phyloP scores from a whole-genome alignment of 2,113 vertebrate species.

The Rhea pennata region DNA sequence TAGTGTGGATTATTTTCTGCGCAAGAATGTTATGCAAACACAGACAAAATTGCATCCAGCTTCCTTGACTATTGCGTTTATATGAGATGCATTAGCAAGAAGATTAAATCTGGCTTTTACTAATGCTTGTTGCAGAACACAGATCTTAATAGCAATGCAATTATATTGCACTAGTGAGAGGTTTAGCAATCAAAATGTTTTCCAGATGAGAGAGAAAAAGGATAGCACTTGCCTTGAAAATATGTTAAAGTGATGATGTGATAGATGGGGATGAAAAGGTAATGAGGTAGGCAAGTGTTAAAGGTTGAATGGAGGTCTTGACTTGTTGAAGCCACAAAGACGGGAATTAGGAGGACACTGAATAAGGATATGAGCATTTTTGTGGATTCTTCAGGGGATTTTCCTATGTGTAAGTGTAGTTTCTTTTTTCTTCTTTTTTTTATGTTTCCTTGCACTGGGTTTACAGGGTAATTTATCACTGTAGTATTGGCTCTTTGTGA shows the following conservation, averaged over 20 bases:
- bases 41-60: not conserved
- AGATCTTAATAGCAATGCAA: not conserved
- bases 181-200: not conserved
- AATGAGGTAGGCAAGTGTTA: not conserved
- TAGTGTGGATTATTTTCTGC: not conserved
- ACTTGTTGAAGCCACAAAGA: not conserved
- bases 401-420: not conserved
- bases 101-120: not conserved
- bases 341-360: not conserved
- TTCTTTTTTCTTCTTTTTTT: not conserved
- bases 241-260: not conserved
- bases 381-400: not conserved
- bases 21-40: not conserved
- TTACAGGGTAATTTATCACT: not conserved
- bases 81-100: not conserved
- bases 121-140: not conserved
- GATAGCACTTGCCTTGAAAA: not conserved
- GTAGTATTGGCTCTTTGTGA: not conserved
- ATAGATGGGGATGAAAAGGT: not conserved
- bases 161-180: not conserved
- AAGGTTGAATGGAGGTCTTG: not conserved
- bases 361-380: not conserved
- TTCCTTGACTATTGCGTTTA: not conserved
- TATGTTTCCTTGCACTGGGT: not conserved
- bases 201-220: not conserved